A percentile compares a stretch with the other conserved stretches of the same genome.
Evolutionary conservation across 1,140 invertebrate species (phyloP).

Genomic region (Euwallacea fornicatus): DNA sequence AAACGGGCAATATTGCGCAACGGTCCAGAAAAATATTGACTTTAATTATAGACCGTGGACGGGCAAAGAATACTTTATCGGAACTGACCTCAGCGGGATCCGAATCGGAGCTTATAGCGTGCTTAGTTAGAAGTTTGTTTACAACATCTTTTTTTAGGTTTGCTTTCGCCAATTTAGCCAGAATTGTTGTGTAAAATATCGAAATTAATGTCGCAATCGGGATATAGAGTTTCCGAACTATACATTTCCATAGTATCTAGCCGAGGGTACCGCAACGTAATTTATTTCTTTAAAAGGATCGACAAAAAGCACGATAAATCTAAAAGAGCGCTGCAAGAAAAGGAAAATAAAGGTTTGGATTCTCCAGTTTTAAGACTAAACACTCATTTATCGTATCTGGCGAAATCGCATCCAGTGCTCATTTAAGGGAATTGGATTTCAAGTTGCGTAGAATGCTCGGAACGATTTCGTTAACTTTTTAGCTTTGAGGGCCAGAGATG

Average conservation of each 20-base stretch:
- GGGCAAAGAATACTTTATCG: constrained; percentile 24
- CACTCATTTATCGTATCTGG: constrained; percentile 35
- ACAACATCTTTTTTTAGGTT: too few relatives aligned
- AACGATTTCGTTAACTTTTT: constrained; percentile 32
- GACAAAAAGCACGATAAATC: constrained; percentile 22
- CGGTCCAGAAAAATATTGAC: constrained; percentile 44
- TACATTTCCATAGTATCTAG: too few relatives aligned
- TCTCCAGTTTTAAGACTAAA: constrained; percentile 32
- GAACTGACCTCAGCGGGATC: neutral
- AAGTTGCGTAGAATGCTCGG: constrained; percentile 32
- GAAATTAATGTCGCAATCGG: too few relatives aligned
- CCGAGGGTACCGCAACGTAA: neutral
- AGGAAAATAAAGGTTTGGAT: constrained; percentile 23
- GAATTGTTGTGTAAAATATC: too few relatives aligned
- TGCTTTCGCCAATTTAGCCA: too few relatives aligned
- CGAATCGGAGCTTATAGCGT: too few relatives aligned
- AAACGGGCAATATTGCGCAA: constrained; percentile 42
- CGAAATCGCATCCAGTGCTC: constrained; percentile 26
- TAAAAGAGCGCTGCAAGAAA: constrained; percentile 12
- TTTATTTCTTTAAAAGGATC: constrained; percentile 15
- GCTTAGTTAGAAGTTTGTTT: too few relatives aligned
- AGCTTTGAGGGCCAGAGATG: constrained; percentile 13
- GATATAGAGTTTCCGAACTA: too few relatives aligned
- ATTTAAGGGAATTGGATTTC: constrained; percentile 33
- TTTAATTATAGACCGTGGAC: constrained; percentile 42